Percentiles rank a stretch among this genome's conserved stretches.
These are phyloP conservation scores for Anisognathus igniventris DNA, from an alignment of 2,797 vertebrate species.

Conservation along the genomic window DNA sequence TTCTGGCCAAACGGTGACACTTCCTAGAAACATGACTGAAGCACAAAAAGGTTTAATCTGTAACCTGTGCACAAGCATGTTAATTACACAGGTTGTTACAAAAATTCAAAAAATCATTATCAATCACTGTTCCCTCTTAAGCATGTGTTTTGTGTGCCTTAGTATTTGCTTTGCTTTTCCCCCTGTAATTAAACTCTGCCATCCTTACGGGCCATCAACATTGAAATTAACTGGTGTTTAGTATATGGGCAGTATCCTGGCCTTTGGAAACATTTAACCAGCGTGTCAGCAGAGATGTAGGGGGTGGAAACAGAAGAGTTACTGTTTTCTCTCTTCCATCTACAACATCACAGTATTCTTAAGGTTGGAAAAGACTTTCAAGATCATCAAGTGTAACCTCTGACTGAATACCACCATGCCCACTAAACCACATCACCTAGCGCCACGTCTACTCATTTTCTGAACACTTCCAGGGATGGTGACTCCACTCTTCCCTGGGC, in stretches of 20 bases:
- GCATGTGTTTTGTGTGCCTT: background rate
- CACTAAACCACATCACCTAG: background rate
- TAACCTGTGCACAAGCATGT: background rate
- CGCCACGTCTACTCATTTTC: accelerated
- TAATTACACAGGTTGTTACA: background rate
- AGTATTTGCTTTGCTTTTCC: background rate
- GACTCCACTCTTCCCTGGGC: background rate
- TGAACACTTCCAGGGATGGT: background rate
- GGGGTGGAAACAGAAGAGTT: background rate
- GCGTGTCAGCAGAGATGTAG: background rate
- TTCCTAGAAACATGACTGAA: background rate
- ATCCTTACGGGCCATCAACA: background rate
- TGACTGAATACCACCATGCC: background rate
- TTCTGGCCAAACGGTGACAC: background rate
- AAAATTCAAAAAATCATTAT: background rate
- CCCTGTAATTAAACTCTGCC: background rate
- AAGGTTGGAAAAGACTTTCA: background rate
- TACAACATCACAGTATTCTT: background rate
- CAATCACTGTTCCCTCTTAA: background rate
- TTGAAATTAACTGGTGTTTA: background rate
- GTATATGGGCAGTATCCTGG: background rate
- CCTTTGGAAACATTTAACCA: background rate
- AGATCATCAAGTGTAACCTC: no score
- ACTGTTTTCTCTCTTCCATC: background rate
- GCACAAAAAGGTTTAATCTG: background rate